Base-by-base conservation (phyloP, 2,113 vertebrate genomes). In the Oreocharis arfaki region DNA sequence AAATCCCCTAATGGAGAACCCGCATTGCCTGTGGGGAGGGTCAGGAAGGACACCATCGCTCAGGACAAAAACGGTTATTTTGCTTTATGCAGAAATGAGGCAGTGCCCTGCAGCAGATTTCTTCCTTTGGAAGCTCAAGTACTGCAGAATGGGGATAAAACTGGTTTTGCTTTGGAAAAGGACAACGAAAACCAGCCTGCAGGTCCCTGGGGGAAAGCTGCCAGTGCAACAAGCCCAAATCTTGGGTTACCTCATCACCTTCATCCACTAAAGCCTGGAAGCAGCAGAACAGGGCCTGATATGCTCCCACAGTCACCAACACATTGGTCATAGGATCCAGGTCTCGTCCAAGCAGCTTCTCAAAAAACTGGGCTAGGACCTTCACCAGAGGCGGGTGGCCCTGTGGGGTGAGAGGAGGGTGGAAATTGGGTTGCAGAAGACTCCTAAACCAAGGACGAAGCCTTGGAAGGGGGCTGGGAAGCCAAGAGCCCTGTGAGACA, bases 291-390 rank as follows among this genome's bases (percentile, higher is more conserved):
- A 99, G 98, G 24, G 98, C 98, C 76, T 99, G 98, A 46, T 99
- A 99, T 4, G 99, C 99, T 13, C 99, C 99, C 14, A 99, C 99
- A 0, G 99, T 99, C 94, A 99, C 98, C 95, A 99, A 95, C 93
- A 99, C 96, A 3, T 99, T 98, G 49, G 97, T 97, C 53, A 98
- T 59, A 1, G 99, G 98, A 90, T 99, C 97, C 10, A 99, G 93
- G 20, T 99, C 98, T 87, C 63, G 98, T 42, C 97, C 98, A 35
- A 99, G 87, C 33, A 99, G 93, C 96, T 98, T 98, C 39, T 98
- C 98, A 42, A 98, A 99, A 85, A 99, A 98, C 67, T 98, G 98
- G 21, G 99, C 99, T 87, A 99, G 96, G 85, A 97, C 97, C 59
- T 98, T 98, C 13, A 99, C 99, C 90, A 99, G 97, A 13, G 97